These are phyloP conservation scores for Pristis pectinata DNA, from an alignment of 2,797 vertebrate genomes.

Conservation along the genomic window DNA sequence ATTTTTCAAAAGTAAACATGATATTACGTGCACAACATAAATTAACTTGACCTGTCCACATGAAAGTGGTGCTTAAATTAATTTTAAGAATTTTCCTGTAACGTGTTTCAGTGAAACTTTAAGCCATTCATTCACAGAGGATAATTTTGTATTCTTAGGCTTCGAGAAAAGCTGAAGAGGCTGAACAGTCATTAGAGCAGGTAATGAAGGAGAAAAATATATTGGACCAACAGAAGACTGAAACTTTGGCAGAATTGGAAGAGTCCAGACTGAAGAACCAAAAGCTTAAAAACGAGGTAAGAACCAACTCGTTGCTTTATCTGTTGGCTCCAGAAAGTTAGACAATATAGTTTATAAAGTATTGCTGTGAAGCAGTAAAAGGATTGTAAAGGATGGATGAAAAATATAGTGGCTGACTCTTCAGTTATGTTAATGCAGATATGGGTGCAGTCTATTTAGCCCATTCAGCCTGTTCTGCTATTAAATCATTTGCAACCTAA, in stretches of 20 bases:
- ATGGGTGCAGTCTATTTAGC: too few species aligned
- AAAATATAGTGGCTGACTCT: not conserved
- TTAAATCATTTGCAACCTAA: too few species aligned
- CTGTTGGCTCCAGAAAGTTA: not conserved
- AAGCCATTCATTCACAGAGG: not conserved
- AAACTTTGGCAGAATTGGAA: conserved; percentile 62
- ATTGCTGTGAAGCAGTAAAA: not conserved
- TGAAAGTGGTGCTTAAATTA: not conserved
- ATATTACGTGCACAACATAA: not conserved
- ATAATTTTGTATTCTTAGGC: conserved; percentile 53
- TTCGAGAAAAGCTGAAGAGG: conserved; percentile 65
- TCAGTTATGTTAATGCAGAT: too few species aligned
- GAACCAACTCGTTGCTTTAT: conserved; percentile 11
- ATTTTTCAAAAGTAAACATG: not conserved
- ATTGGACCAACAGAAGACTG: conserved; percentile 64
- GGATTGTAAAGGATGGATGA: not conserved
- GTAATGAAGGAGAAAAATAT: conserved; percentile 62
- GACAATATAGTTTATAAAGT: too few species aligned
- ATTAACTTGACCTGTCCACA: not conserved
- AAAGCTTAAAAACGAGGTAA: conserved; percentile 75
- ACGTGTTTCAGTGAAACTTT: not conserved
- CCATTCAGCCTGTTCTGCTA: too few species aligned
- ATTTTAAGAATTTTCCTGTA: not conserved
- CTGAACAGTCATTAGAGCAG: conserved; percentile 67
- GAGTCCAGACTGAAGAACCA: conserved; percentile 62